Conservation (phyloP, 2,113 vertebrate genomes). For the Prolemur simus region DNA sequence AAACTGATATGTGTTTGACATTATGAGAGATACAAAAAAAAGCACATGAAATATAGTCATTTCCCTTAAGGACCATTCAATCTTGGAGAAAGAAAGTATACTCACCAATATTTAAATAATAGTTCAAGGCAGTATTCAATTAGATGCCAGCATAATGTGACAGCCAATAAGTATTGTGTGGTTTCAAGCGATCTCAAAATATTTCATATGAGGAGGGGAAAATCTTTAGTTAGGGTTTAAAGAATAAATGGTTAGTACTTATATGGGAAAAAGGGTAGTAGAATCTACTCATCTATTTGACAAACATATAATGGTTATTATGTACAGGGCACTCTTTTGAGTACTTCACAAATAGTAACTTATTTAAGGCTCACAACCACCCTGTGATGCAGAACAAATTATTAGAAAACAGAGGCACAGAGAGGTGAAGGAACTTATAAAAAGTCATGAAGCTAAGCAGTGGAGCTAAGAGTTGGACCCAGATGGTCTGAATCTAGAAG, state of each 20-base stretch:
- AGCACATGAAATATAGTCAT: neutral
- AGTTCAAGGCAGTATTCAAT: neutral
- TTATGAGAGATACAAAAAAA: neutral
- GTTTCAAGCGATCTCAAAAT: neutral
- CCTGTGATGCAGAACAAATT: neutral
- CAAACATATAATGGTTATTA: neutral
- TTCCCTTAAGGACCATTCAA: neutral
- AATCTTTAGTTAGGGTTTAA: neutral
- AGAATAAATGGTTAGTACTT: neutral
- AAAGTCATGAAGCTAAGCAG: neutral
- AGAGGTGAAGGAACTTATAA: neutral
- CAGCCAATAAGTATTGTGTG: neutral
- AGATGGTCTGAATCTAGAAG: neutral
- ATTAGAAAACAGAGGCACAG: neutral
- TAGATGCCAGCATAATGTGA: neutral
- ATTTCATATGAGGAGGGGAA: neutral
- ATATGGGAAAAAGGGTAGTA: neutral
- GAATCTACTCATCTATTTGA: neutral
- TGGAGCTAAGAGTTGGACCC: neutral
- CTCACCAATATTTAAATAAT: neutral
- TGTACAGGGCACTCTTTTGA: neutral
- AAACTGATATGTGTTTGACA: neutral
- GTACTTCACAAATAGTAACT: neutral
- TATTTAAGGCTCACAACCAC: neutral
- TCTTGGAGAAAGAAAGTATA: slow-evolving; percentile 16